Percentiles rank a stretch among this genome's conserved stretches.
Evolutionary conservation across 1,140 invertebrate species (phyloP).

Genomic region (Saxidomus purpurata): DNA sequence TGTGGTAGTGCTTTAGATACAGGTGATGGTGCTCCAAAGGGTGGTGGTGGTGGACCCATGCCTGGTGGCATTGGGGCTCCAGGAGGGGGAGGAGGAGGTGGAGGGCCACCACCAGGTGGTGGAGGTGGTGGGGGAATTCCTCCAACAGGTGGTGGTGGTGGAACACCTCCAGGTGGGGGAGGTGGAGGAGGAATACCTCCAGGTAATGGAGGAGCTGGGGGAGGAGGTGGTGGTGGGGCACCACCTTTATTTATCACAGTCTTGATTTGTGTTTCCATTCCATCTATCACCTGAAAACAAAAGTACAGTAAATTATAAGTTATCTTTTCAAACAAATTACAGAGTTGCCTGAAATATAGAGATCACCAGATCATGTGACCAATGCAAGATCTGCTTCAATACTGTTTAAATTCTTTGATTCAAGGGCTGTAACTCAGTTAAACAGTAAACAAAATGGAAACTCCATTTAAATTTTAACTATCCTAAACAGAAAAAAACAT

Average conservation of each 20-base stretch:
- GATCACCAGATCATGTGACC: no score
- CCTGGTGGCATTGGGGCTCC: conserved; percentile 78
- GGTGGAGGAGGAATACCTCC: conserved; percentile 86
- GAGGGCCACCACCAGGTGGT: conserved; percentile 85
- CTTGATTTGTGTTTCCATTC: conserved; percentile 77
- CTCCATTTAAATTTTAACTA: no score
- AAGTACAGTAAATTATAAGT: neutral
- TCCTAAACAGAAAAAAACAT: no score
- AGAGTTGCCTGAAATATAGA: no score
- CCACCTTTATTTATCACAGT: conserved; percentile 71
- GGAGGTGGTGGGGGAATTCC: conserved; percentile 84
- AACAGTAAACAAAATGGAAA: no score
- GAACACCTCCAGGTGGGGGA: conserved; percentile 84
- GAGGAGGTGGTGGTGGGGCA: conserved; percentile 81
- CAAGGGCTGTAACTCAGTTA: no score
- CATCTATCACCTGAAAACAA: conserved; percentile 78
- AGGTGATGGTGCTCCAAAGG: conserved; percentile 75
- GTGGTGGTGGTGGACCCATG: conserved; percentile 64
- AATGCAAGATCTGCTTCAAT: no score
- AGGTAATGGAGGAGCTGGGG: conserved; percentile 86
- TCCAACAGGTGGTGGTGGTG: conserved; percentile 87
- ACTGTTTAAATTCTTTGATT: no score
- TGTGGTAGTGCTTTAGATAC: conserved; percentile 89
- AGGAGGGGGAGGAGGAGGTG: conserved; percentile 68
- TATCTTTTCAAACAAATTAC: no score